Evolutionary conservation across 2,113 vertebrate species (phyloP).

Genomic region (Salminus brasiliensis): DNA sequence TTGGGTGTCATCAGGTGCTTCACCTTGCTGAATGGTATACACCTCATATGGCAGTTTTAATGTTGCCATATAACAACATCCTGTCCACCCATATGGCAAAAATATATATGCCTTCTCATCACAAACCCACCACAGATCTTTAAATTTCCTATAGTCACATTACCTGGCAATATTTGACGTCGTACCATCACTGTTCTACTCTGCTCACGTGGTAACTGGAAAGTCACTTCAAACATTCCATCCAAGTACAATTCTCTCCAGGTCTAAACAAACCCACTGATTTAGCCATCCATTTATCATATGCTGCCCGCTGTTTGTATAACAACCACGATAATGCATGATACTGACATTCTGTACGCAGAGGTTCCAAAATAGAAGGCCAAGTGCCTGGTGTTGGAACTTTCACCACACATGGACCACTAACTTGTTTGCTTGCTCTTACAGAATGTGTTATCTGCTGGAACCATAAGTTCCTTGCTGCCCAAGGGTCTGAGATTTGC

Average conservation of each 20-base stretch:
- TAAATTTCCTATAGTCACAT: not conserved
- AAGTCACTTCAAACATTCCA: not conserved
- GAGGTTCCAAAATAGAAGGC: not conserved
- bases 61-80: no score
- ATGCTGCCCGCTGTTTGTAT: not conserved
- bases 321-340: not conserved
- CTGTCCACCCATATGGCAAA: no score
- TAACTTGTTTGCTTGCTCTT: no score
- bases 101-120: no score
- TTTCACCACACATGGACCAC: no score
- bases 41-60: no score
- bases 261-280: no score
- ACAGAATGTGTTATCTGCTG: constrained; percentile 1
- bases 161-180: no score
- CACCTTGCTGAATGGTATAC: no score
- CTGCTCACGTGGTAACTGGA: not conserved
- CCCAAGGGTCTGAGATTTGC: not conserved
- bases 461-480: not conserved
- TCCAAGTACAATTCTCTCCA: not conserved
- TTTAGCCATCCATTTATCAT: not conserved
- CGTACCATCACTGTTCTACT: not conserved
- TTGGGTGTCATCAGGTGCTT: no score
- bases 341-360: not conserved
- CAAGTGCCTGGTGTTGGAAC: no score
- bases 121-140: no score